phyloP scores from a whole-genome alignment of 1,140 invertebrate species.

The Scaptomyza graminum region DNA sequence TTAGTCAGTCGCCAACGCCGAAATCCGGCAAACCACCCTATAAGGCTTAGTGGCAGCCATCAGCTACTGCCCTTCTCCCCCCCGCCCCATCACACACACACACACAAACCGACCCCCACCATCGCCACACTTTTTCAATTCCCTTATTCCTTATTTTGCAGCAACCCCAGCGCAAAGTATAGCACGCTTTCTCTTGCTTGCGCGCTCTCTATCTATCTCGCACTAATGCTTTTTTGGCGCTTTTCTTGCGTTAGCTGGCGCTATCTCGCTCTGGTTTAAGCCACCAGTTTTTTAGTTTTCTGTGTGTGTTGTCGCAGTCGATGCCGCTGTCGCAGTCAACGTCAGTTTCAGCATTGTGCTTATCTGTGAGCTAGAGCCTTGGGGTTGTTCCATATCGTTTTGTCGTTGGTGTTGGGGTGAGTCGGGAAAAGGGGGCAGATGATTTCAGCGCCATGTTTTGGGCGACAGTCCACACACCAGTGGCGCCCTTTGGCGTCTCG shows the following conservation, averaged over 20 bases:
- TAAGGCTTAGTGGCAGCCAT: constrained; percentile 35
- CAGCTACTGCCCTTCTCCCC: background rate
- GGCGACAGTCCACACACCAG: constrained; percentile 47
- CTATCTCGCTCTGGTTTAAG: constrained; percentile 52
- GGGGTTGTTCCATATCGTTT: constrained; percentile 36
- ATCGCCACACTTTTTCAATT: background rate
- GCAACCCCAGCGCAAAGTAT: constrained; percentile 30
- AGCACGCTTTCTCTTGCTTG: constrained; percentile 1
- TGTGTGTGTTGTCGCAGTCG: constrained; percentile 40
- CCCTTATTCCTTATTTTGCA: constrained; percentile 1
- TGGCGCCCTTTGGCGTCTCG: constrained; percentile 51
- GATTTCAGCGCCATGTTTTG: constrained; percentile 39
- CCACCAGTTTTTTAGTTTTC: constrained; percentile 41
- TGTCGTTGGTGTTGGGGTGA: background rate
- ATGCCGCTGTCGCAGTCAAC: constrained; percentile 26
- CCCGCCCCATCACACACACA: background rate
- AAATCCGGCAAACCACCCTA: constrained; percentile 69
- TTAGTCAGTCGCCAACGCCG: constrained; percentile 73
- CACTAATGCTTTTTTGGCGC: constrained; percentile 4
- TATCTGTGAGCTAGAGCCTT: constrained; percentile 59
- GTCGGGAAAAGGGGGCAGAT: background rate
- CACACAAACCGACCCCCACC: no score
- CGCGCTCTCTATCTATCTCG: background rate
- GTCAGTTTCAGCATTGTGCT: constrained; percentile 33
- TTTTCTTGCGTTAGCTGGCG: constrained; percentile 50